phyloP scores from a whole-genome alignment of 2,888 invertebrate genomes.

The Drosophila formosana region DNA sequence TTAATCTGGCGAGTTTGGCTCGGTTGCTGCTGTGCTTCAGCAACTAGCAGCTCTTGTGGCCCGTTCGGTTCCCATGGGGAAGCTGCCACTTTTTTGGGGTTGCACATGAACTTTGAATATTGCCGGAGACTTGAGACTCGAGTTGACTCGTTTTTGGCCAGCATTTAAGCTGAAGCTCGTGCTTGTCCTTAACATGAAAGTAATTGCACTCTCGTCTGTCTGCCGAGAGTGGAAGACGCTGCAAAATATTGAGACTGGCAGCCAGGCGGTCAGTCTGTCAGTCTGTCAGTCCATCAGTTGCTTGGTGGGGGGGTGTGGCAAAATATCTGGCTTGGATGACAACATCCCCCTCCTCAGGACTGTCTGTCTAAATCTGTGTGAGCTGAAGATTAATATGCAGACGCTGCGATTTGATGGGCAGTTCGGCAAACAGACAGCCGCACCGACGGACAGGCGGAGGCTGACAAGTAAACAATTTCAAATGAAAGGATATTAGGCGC shows the following conservation, averaged over 20 bases:
- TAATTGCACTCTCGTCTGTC: conserved; percentile 56
- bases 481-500: conserved; percentile 63
- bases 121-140: not conserved
- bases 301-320: conserved; percentile 2
- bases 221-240: conserved; percentile 24
- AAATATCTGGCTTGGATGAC: conserved; percentile 30
- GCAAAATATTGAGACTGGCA: conserved; percentile 55
- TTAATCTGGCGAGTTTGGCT: not conserved
- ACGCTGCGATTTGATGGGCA: conserved; percentile 60
- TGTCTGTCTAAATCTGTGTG: conserved; percentile 55
- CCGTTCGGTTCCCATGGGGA: no score
- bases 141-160: not conserved
- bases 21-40: not conserved
- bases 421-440: conserved; percentile 42
- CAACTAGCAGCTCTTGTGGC: not conserved
- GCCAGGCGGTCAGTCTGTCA: conserved; percentile 19
- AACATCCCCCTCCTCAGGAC: conserved; percentile 21
- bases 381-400: conserved; percentile 64
- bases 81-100: not conserved
- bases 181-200: conserved; percentile 42
- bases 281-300: conserved; percentile 3
- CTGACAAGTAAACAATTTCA: conserved; percentile 62
- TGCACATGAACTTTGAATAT: conserved; percentile 11
- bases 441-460: conserved; percentile 21
- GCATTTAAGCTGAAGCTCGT: conserved; percentile 28